Conservation (phyloP, 2,888 invertebrate species). For the Sphaeridia pumilis region DNA sequence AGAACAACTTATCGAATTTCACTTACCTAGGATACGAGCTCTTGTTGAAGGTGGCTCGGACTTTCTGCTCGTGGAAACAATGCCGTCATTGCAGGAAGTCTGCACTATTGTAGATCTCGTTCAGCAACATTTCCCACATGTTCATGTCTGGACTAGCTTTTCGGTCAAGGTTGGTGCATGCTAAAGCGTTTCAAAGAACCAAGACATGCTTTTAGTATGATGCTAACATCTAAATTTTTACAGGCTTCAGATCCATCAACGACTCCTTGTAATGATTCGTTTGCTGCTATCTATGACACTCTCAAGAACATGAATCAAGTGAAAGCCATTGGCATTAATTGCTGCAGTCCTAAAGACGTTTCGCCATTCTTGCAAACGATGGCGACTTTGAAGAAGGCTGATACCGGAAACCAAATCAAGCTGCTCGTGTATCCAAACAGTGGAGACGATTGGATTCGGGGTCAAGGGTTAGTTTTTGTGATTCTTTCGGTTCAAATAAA, state of each 20-base stretch:
- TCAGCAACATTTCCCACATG: constrained; percentile 55
- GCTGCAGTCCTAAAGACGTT: constrained; percentile 58
- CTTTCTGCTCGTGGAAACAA: constrained; percentile 78
- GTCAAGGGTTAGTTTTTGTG: constrained; percentile 33
- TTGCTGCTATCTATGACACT: constrained; percentile 54
- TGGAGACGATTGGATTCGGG: constrained; percentile 65
- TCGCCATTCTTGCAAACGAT: constrained; percentile 47
- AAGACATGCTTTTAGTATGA: background rate
- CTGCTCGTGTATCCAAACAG: constrained; percentile 87
- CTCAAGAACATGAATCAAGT: constrained; percentile 54
- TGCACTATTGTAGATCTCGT: constrained; percentile 67
- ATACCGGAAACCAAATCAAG: constrained; percentile 45
- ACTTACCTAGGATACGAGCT: constrained; percentile 65
- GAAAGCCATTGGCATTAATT: constrained; percentile 81
- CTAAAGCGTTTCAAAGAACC: background rate
- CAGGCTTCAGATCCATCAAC: constrained; percentile 22
- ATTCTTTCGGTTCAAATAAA: constrained; percentile 5
- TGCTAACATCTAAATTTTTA: too few species aligned
- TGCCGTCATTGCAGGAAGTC: constrained; percentile 74
- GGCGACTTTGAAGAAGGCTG: constrained; percentile 18
- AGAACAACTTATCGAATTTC: constrained; percentile 67
- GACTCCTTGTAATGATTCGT: constrained; percentile 68
- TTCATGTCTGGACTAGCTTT: constrained; percentile 75
- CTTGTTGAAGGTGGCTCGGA: constrained; percentile 71
- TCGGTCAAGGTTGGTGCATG: constrained; percentile 58